Percentiles rank a stretch among this genome's conserved stretches.
Evolutionary conservation across 1,140 invertebrate species (phyloP).

Genomic region (Acyrthosiphon pisum): DNA sequence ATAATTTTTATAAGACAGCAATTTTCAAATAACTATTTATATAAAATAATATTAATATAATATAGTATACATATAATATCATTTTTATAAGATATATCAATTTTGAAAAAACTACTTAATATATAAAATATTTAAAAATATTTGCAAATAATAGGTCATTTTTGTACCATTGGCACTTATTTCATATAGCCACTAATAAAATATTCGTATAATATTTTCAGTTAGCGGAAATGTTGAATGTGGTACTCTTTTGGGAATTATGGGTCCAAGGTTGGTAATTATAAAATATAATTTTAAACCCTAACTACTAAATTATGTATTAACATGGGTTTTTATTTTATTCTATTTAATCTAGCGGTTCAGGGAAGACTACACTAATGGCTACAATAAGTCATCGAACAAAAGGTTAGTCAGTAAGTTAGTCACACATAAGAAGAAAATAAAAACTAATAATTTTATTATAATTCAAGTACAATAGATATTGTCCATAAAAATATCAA

Average conservation of each 20-base stretch:
- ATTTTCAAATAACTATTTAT: no score
- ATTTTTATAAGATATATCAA: no score
- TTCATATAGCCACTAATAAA: no score
- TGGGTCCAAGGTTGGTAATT: conserved; percentile 65
- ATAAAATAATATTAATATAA: no score
- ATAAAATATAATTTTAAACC: conserved; percentile 17
- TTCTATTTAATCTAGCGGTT: conserved; percentile 67
- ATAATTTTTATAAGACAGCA: no score
- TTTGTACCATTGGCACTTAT: no score
- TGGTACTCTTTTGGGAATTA: conserved; percentile 64
- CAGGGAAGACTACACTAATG: conserved; percentile 76
- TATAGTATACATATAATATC: no score
- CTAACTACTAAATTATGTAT: conserved; percentile 33
- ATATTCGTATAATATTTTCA: conserved; percentile 59
- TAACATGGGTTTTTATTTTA: not conserved
- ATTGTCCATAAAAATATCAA: not conserved
- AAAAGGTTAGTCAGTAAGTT: conserved; percentile 65
- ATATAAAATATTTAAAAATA: no score
- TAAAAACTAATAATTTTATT: not conserved
- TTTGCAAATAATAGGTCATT: no score
- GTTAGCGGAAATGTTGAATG: conserved; percentile 63
- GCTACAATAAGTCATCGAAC: conserved; percentile 73
- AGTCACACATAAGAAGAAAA: not conserved
- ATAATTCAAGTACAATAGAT: not conserved
- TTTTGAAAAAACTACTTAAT: no score